Evolutionary conservation across 2,797 vertebrate species (phyloP), one percentile per base, ranked within the genome.

Genomic region (Capromys pilorides): DNA sequence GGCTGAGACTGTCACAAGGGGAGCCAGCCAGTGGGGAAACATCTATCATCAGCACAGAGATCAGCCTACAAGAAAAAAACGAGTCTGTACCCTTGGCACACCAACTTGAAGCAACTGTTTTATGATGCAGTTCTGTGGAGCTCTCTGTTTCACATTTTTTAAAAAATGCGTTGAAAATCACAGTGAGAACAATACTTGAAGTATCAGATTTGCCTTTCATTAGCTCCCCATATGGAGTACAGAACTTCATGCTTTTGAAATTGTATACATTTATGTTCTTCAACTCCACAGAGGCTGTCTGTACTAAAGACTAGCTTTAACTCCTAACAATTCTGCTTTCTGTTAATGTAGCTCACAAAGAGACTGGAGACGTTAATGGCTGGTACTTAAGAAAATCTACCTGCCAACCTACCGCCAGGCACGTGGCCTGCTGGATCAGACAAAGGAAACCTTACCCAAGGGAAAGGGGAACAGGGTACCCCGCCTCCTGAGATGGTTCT

Each of bases 171-270:
- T 85, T 93, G 94, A 97, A 95, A 96, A 92, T 92, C 94, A 90
- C 85, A 96, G 96, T 87, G 95, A 96, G 96, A 96, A 97, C 93
- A 95, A 93, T 91, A 93, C 86, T 91, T 90, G 54, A 94, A 93
- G 88, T 93, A 91, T 95, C 67, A 90, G 93, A 96, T 95, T 97
- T 97, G 95, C 95, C 95, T 97, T 97, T 97, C 96, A 93, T 96
- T 95, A 97, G 95, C 86, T 96, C 78, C 86, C 93, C 95, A 95
- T 94, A 89, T 95, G 97, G 96, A 91, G 51, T 24, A n/a, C 93
- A 97, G 95, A 95, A 93, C 85, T 79, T 84, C 83, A 85, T 93
- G 90, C 88, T 93, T 97, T 97, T 97, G 97, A 97, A 97, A 96
- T 87, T 95, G 93, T 97, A 97, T 96, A 96, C 95, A 97, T 96